A percentile compares a stretch with the other conserved stretches of the same genome.
Conservation (phyloP, 2,113 vertebrate species). For the Hirundichthys speculiger region DNA sequence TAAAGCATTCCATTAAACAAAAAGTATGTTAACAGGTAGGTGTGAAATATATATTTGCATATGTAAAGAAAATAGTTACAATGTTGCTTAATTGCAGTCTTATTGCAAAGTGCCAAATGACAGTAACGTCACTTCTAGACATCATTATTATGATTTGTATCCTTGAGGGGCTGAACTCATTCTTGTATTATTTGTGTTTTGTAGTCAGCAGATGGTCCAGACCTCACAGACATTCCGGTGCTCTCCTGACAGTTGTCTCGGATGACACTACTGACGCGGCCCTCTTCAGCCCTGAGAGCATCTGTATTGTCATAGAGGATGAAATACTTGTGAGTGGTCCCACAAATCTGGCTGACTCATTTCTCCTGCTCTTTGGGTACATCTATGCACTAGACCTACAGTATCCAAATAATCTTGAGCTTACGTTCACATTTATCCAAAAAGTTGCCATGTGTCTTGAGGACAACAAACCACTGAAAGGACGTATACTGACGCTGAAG, state of each 20-base stretch:
- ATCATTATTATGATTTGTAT: background rate
- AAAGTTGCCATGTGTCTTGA: too few species aligned
- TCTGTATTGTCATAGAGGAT: slow-evolving; percentile 9
- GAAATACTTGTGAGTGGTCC: slow-evolving; percentile 25
- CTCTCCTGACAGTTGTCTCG: background rate
- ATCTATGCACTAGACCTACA: background rate
- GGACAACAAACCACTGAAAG: slow-evolving; percentile 5
- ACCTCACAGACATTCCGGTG: background rate
- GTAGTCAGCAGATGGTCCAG: background rate
- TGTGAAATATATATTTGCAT: too few species aligned
- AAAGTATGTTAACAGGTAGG: too few species aligned
- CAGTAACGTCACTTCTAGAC: too few species aligned
- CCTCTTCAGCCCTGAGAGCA: slow-evolving; percentile 1
- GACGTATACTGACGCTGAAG: slow-evolving; percentile 8
- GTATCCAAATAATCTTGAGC: background rate
- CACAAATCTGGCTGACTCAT: slow-evolving; percentile 15
- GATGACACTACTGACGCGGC: background rate
- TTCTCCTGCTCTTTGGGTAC: background rate
- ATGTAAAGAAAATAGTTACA: too few species aligned
- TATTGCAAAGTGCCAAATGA: too few species aligned
- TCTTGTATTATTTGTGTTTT: background rate
- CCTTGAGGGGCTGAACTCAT: background rate
- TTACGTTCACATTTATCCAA: too few species aligned
- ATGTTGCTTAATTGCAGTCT: too few species aligned
- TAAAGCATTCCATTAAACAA: too few species aligned